These are phyloP conservation scores for Rana temporaria DNA, from an alignment of 2,113 vertebrate genomes.

Conservation along the genomic window DNA sequence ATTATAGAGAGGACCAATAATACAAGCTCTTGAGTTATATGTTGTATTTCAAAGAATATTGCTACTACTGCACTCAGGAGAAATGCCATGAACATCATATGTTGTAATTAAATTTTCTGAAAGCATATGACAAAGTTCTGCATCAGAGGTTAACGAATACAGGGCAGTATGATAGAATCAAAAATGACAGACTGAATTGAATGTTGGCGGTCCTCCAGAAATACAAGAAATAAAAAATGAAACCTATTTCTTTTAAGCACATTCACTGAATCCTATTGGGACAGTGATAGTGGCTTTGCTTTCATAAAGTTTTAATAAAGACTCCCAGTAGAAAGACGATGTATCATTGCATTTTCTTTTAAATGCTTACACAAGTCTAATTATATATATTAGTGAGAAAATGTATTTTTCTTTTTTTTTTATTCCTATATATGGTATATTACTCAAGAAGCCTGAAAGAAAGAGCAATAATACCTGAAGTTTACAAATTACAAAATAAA, in stretches of 20 bases:
- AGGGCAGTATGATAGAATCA: conserved; percentile 37
- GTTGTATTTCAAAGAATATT: conserved; percentile 36
- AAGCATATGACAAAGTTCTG: conserved; percentile 56
- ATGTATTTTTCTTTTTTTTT: no score
- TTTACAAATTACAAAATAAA: no score
- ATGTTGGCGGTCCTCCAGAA: conserved; percentile 34
- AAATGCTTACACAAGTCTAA: no score
- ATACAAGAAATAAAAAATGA: not conserved
- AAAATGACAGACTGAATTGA: conserved; percentile 51
- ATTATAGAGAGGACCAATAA: not conserved
- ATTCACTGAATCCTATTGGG: conserved; percentile 5
- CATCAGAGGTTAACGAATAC: conserved; percentile 56
- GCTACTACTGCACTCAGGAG: conserved; percentile 33
- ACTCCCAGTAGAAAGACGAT: no score
- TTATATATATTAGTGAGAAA: no score
- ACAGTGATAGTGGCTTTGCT: not conserved
- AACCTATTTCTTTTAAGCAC: conserved; percentile 16
- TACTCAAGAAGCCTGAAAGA: no score
- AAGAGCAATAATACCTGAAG: no score
- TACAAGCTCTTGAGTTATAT: not conserved
- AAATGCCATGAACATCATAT: conserved; percentile 47
- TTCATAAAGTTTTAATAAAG: not conserved
- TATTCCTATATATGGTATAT: no score
- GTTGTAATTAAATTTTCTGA: conserved; percentile 56
- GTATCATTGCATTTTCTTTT: no score